A percentile compares a stretch with the other conserved stretches of the same genome.
Conservation (phyloP, 2,888 invertebrate genomes). For the Lasioglossum figueresi region DNA sequence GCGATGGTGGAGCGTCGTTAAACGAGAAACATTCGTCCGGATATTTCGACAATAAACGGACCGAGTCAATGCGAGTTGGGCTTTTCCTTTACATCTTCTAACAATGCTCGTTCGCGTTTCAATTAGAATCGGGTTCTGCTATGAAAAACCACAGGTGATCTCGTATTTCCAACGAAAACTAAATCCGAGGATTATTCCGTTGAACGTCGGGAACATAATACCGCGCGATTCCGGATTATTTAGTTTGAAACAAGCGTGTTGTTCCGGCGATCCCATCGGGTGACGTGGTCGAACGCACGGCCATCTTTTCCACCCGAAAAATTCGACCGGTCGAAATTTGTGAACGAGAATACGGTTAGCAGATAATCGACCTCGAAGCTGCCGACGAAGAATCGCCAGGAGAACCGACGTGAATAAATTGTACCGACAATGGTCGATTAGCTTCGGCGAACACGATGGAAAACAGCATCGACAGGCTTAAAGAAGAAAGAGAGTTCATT, state of each 20-base stretch:
- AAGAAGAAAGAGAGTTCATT: constrained; percentile 43
- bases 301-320: background rate
- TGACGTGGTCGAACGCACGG: background rate
- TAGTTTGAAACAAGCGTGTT: background rate
- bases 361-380: background rate
- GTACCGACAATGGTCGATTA: constrained; percentile 15
- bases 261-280: background rate
- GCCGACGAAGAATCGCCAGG: background rate
- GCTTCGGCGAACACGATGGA: constrained; percentile 3
- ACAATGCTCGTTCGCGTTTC: background rate
- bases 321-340: background rate
- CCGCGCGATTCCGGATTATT: background rate
- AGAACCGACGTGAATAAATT: constrained; percentile 23
- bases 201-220: background rate
- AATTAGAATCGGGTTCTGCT: background rate
- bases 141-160: background rate
- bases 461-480: constrained; percentile 42
- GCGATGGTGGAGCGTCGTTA: background rate
- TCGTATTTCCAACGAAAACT: background rate
- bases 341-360: background rate
- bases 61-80: background rate
- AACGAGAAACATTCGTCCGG: background rate
- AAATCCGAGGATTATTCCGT: background rate
- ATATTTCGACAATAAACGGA: background rate
- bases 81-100: background rate